Percentiles rank a stretch among this genome's conserved stretches.
These are phyloP conservation scores for Porites australiensis DNA, from an alignment of 64 coral and sea anemone species.

Conservation along the genomic window DNA sequence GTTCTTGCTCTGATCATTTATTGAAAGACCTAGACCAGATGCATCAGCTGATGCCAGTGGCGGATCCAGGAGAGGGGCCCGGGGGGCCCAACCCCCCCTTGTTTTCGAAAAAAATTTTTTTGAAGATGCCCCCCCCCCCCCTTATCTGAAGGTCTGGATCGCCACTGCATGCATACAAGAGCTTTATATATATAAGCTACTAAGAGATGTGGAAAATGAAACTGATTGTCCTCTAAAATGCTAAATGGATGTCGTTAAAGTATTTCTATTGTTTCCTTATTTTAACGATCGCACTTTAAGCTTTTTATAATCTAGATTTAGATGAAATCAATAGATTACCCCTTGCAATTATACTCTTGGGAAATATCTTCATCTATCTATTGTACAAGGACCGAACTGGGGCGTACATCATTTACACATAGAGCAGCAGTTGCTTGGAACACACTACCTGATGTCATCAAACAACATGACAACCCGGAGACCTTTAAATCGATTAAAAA, in stretches of 20 bases:
- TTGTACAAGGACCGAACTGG: slow-evolving; percentile 6
- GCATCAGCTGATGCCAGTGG: too few relatives aligned
- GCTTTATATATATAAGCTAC: too few relatives aligned
- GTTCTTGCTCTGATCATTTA: too few relatives aligned
- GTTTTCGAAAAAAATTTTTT: too few relatives aligned
- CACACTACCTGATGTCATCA: slow-evolving; percentile 7
- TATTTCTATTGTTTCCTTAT: slow-evolving; percentile 17
- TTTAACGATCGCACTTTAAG: neutral
- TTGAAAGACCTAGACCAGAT: too few relatives aligned
- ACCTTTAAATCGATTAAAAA: slow-evolving; percentile 11
- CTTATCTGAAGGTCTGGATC: too few relatives aligned
- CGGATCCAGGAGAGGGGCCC: too few relatives aligned
- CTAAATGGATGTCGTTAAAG: neutral
- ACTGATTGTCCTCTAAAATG: neutral
- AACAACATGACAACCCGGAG: neutral
- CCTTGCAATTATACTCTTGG: neutral
- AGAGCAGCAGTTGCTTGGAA: slow-evolving; percentile 36
- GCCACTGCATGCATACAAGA: too few relatives aligned
- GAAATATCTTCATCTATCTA: slow-evolving; percentile 10
- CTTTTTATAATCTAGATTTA: slow-evolving; percentile 1
- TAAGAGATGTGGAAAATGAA: too few relatives aligned
- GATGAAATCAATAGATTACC: neutral
- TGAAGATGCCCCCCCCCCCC: too few relatives aligned
- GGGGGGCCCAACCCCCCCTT: too few relatives aligned
- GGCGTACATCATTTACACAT: slow-evolving; percentile 9